Evolutionary conservation across 2,797 vertebrate genomes (phyloP).

Genomic region (Neosilurus hyrtlii): DNA sequence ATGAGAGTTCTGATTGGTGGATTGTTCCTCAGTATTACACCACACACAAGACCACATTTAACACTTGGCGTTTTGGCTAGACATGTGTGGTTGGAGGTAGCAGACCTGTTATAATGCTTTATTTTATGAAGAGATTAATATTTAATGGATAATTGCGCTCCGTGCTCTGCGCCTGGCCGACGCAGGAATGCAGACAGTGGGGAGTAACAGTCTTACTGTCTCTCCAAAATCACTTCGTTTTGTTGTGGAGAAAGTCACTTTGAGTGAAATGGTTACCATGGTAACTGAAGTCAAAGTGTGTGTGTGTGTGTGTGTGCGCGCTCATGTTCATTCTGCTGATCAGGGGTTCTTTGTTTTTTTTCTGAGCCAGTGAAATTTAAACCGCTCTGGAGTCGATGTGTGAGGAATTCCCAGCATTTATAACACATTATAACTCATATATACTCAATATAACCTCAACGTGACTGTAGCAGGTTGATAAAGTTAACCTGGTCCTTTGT

Average conservation of each 20-base stretch:
- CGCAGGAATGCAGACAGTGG: conserved; percentile 15
- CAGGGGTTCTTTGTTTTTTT: not conserved
- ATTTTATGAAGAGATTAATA: not conserved
- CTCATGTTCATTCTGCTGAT: conserved; percentile 1
- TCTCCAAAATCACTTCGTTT: not conserved
- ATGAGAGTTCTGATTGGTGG: not conserved
- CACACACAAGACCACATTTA: not conserved
- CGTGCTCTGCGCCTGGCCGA: not conserved
- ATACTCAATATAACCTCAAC: too few species aligned
- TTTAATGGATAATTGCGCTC: not conserved
- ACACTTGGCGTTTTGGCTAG: not conserved
- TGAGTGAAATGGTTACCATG: not conserved
- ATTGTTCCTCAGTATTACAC: not conserved
- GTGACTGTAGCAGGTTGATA: not conserved
- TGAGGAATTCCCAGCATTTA: not conserved
- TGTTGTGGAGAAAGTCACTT: conserved; percentile 15
- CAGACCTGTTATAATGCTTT: not conserved
- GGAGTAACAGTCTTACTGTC: not conserved
- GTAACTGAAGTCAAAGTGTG: not conserved
- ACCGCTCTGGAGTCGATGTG: not conserved
- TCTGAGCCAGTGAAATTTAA: not conserved
- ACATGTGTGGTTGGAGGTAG: too few species aligned
- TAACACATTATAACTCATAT: not conserved
- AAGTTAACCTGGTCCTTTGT: not conserved
- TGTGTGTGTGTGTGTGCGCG: not conserved